Evolutionary conservation across 2,888 invertebrate genomes (phyloP).

Genomic region (Caenorhabditis doughertyi): DNA sequence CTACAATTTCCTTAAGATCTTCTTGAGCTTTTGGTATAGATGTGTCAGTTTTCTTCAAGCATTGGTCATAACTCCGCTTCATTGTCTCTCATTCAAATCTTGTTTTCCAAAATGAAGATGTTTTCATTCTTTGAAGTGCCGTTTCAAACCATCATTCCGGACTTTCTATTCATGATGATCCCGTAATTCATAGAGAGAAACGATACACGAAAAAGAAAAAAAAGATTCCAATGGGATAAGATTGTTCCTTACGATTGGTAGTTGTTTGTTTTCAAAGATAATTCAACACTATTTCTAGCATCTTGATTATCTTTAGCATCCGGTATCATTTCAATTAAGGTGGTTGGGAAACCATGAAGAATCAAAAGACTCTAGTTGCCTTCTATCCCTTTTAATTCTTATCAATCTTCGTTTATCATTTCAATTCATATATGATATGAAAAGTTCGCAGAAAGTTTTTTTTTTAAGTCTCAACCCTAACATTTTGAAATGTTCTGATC

Average conservation of each 20-base stretch:
- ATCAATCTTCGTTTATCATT: too few relatives aligned
- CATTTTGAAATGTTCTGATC: slow-evolving; percentile 15
- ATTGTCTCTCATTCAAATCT: background rate
- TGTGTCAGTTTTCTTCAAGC: too few relatives aligned
- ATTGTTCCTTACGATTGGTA: slow-evolving; percentile 32
- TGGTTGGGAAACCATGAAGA: background rate
- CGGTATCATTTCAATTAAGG: background rate
- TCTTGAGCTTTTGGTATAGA: too few relatives aligned
- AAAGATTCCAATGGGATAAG: slow-evolving; percentile 34
- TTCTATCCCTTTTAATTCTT: background rate
- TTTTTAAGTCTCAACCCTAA: too few relatives aligned
- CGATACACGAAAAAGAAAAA: slow-evolving; percentile 1
- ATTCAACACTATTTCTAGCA: background rate
- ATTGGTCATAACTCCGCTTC: too few relatives aligned
- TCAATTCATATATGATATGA: too few relatives aligned
- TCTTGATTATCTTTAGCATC: background rate
- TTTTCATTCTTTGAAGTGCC: background rate
- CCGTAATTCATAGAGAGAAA: slow-evolving; percentile 7
- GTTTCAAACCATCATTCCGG: slow-evolving; percentile 12
- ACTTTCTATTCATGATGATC: slow-evolving; percentile 12
- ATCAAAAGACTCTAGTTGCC: slow-evolving; percentile 10
- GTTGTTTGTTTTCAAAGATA: slow-evolving; percentile 2
- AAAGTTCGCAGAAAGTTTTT: background rate
- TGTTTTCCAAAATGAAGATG: background rate
- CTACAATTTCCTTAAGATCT: too few relatives aligned